Conservation (phyloP, 2,113 vertebrate species). For the Ochotona princeps region DNA sequence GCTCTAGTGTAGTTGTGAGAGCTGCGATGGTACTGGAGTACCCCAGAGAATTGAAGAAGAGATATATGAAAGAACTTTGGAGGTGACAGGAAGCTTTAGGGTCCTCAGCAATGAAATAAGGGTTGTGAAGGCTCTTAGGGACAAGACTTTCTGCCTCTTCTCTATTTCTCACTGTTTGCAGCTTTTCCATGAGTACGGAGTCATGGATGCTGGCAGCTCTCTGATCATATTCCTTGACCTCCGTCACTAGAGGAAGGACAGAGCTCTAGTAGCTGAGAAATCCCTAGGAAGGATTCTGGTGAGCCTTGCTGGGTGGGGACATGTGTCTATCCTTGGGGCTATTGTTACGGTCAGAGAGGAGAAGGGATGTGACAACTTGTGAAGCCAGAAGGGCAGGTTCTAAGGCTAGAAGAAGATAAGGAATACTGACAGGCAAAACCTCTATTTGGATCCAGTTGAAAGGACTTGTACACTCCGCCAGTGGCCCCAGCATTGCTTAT, state of each 20-base stretch:
- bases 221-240: neutral
- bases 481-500: too few relatives aligned
- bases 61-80: neutral
- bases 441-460: slow-evolving; percentile 1
- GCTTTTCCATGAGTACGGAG: slow-evolving; percentile 28
- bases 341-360: neutral
- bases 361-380: neutral
- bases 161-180: neutral
- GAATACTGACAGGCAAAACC: neutral
- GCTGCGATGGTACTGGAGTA: neutral
- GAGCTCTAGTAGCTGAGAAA: neutral
- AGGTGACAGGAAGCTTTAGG: neutral
- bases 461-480: neutral
- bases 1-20: neutral
- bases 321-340: neutral
- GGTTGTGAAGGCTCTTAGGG: neutral
- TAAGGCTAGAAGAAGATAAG: neutral
- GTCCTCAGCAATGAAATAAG: neutral
- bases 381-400: neutral
- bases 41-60: neutral
- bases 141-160: neutral
- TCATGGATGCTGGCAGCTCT: neutral
- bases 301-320: neutral
- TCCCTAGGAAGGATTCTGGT: neutral
- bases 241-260: neutral